phyloP scores from a whole-genome alignment of 2,888 invertebrate genomes.

The Rhaphigaster nebulosa region DNA sequence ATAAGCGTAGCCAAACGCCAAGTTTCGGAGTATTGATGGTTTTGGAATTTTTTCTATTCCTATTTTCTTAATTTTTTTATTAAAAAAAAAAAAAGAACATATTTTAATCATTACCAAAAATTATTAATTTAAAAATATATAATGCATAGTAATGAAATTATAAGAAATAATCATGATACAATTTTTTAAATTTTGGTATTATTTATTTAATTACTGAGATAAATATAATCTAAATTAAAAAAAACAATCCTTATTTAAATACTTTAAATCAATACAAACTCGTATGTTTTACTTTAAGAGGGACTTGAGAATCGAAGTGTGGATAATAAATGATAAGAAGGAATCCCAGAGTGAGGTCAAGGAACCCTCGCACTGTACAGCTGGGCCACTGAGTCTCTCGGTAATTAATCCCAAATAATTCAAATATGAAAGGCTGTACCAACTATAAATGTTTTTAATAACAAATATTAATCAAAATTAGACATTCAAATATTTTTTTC shows the following conservation, averaged over 20 bases:
- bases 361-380: not conserved
- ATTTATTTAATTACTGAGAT: no score
- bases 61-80: no score
- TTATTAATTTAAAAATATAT: no score
- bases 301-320: not conserved
- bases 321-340: conserved; percentile 31
- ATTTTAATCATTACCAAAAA: no score
- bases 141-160: not conserved
- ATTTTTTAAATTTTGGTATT: no score
- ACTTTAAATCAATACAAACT: not conserved
- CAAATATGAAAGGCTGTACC: not conserved
- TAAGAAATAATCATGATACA: not conserved
- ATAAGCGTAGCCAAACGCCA: not conserved
- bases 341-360: not conserved
- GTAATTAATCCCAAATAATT: not conserved
- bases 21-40: not conserved
- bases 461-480: not conserved
- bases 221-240: no score
- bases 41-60: no score
- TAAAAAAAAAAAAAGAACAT: not conserved
- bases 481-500: no score
- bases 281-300: not conserved
- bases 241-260: no score
- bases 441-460: not conserved
- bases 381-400: not conserved